Conservation (phyloP, 1,140 invertebrate genomes). For the Hylyphantes graminicola region DNA sequence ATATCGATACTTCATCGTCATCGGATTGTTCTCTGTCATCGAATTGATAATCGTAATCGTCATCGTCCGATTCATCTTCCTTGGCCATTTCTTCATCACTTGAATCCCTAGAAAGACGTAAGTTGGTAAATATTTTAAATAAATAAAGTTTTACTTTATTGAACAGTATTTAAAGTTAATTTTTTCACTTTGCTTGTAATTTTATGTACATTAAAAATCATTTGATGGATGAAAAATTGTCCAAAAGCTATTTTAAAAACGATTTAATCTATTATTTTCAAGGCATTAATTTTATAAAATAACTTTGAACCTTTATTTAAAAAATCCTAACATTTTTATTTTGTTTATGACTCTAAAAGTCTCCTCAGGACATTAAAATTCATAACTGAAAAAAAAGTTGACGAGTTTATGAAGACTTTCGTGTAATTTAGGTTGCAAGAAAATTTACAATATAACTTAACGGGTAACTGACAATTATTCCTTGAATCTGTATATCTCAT, state of each 20-base stretch:
- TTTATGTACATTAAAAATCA: not conserved
- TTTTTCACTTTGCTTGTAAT: not conserved
- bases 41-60: conserved; percentile 22
- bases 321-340: not conserved
- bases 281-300: not conserved
- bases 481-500: too few relatives aligned
- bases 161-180: not conserved
- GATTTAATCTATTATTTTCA: not conserved
- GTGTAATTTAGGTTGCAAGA: too few relatives aligned
- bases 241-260: not conserved
- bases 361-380: too few relatives aligned
- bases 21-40: not conserved
- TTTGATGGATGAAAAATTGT: not conserved
- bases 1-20: not conserved
- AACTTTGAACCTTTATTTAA: not conserved
- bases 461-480: too few relatives aligned
- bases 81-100: conserved; percentile 27
- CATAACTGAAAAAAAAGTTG: too few relatives aligned
- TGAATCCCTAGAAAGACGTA: conserved; percentile 19
- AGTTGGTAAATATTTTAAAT: not conserved
- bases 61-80: conserved; percentile 9
- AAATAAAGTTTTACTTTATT: not conserved
- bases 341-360: too few relatives aligned
- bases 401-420: too few relatives aligned
- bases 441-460: too few relatives aligned